Conservation (phyloP, 1,140 invertebrate genomes). For the Pomacea maculata region DNA sequence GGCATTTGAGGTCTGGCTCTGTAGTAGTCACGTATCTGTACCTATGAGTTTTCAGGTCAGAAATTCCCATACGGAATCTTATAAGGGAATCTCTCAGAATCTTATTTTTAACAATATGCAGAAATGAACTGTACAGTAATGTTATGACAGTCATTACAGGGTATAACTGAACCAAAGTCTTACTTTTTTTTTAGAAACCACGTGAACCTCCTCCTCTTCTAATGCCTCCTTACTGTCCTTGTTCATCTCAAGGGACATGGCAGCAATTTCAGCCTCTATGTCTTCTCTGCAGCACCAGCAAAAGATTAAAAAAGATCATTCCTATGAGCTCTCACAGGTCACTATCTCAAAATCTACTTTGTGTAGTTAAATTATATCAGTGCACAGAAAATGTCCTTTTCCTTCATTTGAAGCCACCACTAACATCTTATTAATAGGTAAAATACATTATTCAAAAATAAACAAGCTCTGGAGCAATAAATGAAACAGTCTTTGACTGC, state of each 20-base stretch:
- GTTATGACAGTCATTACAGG: neutral
- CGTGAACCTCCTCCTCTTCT: conserved; percentile 75
- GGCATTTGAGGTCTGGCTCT: too few species aligned
- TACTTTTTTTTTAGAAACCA: conserved; percentile 40
- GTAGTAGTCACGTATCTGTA: too few species aligned
- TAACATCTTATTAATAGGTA: neutral
- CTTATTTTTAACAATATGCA: too few species aligned
- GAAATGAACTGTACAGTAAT: neutral
- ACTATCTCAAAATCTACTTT: neutral
- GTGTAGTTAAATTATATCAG: neutral
- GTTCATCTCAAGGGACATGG: conserved; percentile 38
- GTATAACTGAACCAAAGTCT: conserved; percentile 6
- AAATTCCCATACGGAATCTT: too few species aligned
- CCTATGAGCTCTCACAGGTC: too few species aligned
- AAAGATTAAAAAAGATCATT: neutral
- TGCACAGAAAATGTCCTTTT: neutral
- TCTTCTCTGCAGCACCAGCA: conserved; percentile 53
- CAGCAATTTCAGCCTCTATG: conserved; percentile 52
- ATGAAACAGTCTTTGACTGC: too few species aligned
- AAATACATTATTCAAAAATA: neutral
- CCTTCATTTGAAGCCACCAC: neutral
- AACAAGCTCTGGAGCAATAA: neutral
- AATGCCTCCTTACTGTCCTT: conserved; percentile 63
- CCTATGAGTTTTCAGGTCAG: too few species aligned
- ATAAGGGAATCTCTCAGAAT: too few species aligned